Evolutionary conservation across 1,140 invertebrate genomes (phyloP).

Genomic region (Mamestra configurata): DNA sequence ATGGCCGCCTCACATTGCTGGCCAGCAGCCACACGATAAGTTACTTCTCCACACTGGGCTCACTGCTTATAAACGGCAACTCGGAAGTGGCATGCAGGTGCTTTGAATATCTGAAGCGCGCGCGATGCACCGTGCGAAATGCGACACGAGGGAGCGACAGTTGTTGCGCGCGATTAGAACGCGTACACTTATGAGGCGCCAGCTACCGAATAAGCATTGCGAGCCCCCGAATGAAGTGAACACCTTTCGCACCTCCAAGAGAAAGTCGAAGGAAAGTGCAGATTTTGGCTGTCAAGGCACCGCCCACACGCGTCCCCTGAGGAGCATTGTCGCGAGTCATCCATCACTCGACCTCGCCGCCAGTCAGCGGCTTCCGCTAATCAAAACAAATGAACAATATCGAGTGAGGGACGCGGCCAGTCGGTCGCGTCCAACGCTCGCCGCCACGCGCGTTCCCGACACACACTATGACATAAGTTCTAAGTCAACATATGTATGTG

Average conservation of each 20-base stretch:
- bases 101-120: slow-evolving; percentile 80
- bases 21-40: slow-evolving; percentile 59
- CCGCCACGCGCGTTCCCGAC: slow-evolving; percentile 25
- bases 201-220: slow-evolving; percentile 85
- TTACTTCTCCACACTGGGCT: slow-evolving; percentile 52
- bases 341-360: slow-evolving; percentile 73
- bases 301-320: slow-evolving; percentile 84
- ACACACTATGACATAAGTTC: slow-evolving; percentile 22
- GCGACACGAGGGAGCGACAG: slow-evolving; percentile 56
- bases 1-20: slow-evolving; percentile 75
- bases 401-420: slow-evolving; percentile 26
- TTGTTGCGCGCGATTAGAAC: slow-evolving; percentile 77
- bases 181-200: slow-evolving; percentile 83
- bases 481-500: not conserved
- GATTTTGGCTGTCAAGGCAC: slow-evolving; percentile 85
- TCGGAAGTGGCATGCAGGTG: slow-evolving; percentile 81
- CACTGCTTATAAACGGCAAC: slow-evolving; percentile 73
- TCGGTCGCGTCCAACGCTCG: slow-evolving; percentile 8
- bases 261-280: slow-evolving; percentile 87
- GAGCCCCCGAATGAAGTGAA: slow-evolving; percentile 76
- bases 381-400: slow-evolving; percentile 75
- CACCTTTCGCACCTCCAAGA: slow-evolving; percentile 87
- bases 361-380: slow-evolving; percentile 65
- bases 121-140: slow-evolving; percentile 70
- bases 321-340: slow-evolving; percentile 83